Percentiles rank a stretch among this genome's conserved stretches.
phyloP scores from a whole-genome alignment of 2,888 invertebrate species.

The Gortyna flavago region DNA sequence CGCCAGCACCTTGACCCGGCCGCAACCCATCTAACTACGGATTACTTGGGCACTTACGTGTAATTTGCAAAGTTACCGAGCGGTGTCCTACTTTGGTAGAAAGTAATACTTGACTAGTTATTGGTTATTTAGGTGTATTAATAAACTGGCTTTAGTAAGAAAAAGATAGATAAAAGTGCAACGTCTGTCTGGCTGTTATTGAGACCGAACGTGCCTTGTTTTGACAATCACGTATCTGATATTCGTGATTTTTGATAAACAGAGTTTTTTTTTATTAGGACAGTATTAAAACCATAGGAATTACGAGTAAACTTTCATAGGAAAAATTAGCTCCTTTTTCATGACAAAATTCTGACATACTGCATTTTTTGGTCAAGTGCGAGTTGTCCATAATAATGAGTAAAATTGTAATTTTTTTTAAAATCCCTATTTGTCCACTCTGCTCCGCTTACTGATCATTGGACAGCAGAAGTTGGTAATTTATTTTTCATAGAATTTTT shows the following conservation, averaged over 20 bases:
- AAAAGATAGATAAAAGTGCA: background rate
- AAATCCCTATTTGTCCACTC: no score
- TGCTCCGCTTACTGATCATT: background rate
- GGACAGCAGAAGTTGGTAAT: background rate
- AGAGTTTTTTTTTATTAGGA: background rate
- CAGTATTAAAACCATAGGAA: background rate
- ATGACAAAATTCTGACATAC: background rate
- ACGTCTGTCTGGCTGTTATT: background rate
- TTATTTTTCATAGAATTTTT: background rate
- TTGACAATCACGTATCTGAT: background rate
- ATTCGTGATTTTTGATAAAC: background rate
- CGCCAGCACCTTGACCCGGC: constrained; percentile 18
- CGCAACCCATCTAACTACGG: constrained; percentile 3
- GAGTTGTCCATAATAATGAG: background rate
- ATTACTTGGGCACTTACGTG: constrained; percentile 22
- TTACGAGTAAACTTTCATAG: background rate
- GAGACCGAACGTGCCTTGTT: background rate
- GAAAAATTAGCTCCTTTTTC: background rate
- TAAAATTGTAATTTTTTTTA: no score
- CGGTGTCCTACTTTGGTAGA: constrained; percentile 16
- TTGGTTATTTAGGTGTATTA: constrained; percentile 2
- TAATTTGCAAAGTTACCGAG: constrained; percentile 39
- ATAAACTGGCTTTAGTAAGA: background rate
- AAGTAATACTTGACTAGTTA: constrained; percentile 15
- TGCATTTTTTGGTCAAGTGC: no score